Base-by-base conservation (phyloP, 1,140 invertebrate species). In the Drosophila santomea region DNA sequence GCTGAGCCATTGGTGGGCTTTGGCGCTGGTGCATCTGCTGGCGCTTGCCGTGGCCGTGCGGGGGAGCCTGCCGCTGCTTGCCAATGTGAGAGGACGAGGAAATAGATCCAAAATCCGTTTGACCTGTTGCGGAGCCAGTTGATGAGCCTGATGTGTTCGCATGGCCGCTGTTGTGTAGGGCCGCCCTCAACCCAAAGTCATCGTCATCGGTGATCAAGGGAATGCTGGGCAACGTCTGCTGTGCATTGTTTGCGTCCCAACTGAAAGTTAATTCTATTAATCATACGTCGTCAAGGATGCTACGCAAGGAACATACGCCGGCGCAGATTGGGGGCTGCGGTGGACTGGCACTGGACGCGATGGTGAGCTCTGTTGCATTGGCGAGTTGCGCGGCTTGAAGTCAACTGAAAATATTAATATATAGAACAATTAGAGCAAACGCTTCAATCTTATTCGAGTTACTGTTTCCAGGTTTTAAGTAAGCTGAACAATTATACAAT, bases 171-270 rank as follows among this genome's bases (percentile, higher is more conserved):
- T 75, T 89, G n/a, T 89, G 85, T 45, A 88, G n/a, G 17, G 80
- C 84, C 7, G 86, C 82, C 6, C 73, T 72, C 35, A 91, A 20
- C 8, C 88, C 84, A 75, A 92, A 91, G 28, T 94, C 93, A 77
- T 96, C 95, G 79, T 96, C 96, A 28, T 95, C 92, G 45, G 95
- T 95, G 69, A 97, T 96, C 94, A 96, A 95, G 7, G 96, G 96
- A 54, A 97, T 94, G 81, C 96, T 96, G 57, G 95, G 96, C 48
- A 95, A 93, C 3, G 95, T 94, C 92, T 95, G 93, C 93, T 94
- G 93, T 54, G 93, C 91, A 90, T 94, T 93, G 74, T 94, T 93
- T 62, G 91, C 93, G 79, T 94, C 93, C 93, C 93, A 95, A 75
- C 95, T 95, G 77, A 35, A 91, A 85, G 52, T 64, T 41, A 20